phyloP scores from a whole-genome alignment of 2,888 invertebrate species.

The Erannis defoliaria region DNA sequence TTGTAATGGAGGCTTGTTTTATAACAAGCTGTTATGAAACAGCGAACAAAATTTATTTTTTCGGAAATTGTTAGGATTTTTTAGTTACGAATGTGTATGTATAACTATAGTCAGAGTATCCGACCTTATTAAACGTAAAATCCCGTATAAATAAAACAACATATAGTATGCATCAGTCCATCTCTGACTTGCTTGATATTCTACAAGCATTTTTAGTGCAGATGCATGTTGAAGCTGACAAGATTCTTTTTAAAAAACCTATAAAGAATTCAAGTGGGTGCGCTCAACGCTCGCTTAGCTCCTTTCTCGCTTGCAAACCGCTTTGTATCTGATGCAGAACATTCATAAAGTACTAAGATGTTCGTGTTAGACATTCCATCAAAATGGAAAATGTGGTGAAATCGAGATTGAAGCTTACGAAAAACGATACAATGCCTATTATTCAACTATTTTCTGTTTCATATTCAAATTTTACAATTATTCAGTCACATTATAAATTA shows the following conservation, averaged over 20 bases:
- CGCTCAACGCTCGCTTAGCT: conserved; percentile 4
- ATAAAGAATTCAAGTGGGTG: conserved; percentile 5
- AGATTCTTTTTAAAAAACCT: conserved; percentile 16
- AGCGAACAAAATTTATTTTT: too few relatives aligned
- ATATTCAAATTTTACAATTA: too few relatives aligned
- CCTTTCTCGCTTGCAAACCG: conserved; percentile 4
- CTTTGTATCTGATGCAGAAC: conserved; percentile 17
- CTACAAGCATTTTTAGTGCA: conserved; percentile 2
- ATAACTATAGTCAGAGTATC: too few relatives aligned
- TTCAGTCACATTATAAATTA: too few relatives aligned
- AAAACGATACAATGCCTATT: neutral
- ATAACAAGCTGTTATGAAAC: too few relatives aligned
- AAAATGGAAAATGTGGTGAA: conserved; percentile 21
- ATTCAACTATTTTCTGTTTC: too few relatives aligned
- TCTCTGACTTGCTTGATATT: neutral
- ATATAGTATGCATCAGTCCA: neutral
- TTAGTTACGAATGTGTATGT: too few relatives aligned
- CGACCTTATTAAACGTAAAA: too few relatives aligned
- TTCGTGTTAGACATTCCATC: conserved; percentile 19
- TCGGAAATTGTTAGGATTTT: too few relatives aligned
- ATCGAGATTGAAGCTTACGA: conserved; percentile 6
- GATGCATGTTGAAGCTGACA: conserved; percentile 12
- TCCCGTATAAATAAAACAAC: neutral
- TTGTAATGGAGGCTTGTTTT: too few relatives aligned
- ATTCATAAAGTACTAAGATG: conserved; percentile 13